These are phyloP conservation scores for Masnerella sp. DNA, from an alignment of 2,888 invertebrate genomes.

Conservation along the genomic window DNA sequence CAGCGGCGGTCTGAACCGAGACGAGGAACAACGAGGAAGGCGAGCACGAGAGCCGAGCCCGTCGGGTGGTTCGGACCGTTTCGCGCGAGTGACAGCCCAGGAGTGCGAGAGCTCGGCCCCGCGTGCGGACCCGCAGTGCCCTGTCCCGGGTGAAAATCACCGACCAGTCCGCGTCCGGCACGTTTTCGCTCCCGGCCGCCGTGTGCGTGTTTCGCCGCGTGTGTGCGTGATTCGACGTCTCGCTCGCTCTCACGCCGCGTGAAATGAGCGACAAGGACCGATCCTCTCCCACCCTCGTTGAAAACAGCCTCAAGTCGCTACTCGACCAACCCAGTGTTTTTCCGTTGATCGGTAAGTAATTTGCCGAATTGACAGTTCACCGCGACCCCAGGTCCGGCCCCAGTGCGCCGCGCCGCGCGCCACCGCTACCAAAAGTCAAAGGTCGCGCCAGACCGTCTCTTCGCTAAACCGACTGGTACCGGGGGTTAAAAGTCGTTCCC, in stretches of 20 bases:
- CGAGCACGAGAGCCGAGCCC: constrained; percentile 49
- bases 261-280: constrained; percentile 95
- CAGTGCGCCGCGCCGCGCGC: constrained; percentile 15
- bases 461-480: constrained; percentile 15
- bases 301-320: constrained; percentile 92
- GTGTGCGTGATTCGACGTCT: constrained; percentile 50
- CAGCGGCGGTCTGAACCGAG: constrained; percentile 41
- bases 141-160: constrained; percentile 33
- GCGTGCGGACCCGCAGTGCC: constrained; percentile 30
- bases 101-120: constrained; percentile 33
- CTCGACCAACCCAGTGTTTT: constrained; percentile 85
- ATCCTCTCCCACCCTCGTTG: constrained; percentile 92
- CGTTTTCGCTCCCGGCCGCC: background rate
- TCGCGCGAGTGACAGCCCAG: constrained; percentile 67
- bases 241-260: constrained; percentile 76
- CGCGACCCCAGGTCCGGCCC: too few relatives aligned
- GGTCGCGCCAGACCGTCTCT: constrained; percentile 24
- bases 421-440: constrained; percentile 53
- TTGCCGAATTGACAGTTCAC: too few relatives aligned
- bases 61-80: constrained; percentile 57
- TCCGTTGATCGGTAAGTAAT: constrained; percentile 76
- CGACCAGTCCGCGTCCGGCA: constrained; percentile 26
- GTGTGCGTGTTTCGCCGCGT: constrained; percentile 37
- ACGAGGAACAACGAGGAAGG: constrained; percentile 48
- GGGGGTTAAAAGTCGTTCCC: too few relatives aligned